These are phyloP conservation scores for Polymixis lichenea DNA, from an alignment of 2,888 invertebrate species.

Conservation along the genomic window DNA sequence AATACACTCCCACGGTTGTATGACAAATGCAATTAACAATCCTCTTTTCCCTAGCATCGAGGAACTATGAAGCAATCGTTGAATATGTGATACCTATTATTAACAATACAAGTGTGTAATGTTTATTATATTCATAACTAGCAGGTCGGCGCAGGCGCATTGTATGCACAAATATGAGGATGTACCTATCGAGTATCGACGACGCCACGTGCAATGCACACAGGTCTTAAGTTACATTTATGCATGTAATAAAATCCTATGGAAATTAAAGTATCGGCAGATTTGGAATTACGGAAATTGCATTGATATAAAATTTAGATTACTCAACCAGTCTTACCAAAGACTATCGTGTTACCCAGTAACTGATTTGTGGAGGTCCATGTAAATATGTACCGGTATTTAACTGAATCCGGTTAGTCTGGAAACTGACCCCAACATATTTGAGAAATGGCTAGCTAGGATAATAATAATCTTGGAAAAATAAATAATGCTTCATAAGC, in stretches of 20 bases:
- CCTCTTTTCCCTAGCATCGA: constrained; percentile 4
- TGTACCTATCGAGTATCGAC: constrained; percentile 4
- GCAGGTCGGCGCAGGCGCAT: constrained; percentile 19
- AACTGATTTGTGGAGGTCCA: too few species aligned
- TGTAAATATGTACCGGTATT: too few species aligned
- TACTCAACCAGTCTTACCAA: too few species aligned
- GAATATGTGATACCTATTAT: background rate
- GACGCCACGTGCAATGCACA: constrained; percentile 14
- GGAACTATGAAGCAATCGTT: constrained; percentile 12
- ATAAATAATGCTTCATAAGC: background rate
- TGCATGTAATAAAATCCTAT: constrained; percentile 7
- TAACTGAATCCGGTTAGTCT: too few species aligned
- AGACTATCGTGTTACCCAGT: too few species aligned
- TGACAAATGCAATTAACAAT: constrained; percentile 5
- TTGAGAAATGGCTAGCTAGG: too few species aligned
- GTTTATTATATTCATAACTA: constrained; percentile 39
- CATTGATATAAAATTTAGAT: background rate
- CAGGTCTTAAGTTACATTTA: constrained; percentile 15
- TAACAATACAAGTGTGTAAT: constrained; percentile 26
- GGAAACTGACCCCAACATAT: too few species aligned
- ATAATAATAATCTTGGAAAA: background rate
- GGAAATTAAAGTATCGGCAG: background rate
- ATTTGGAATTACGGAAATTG: background rate
- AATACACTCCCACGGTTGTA: constrained; percentile 19
- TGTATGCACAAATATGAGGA: constrained; percentile 45